Conservation (phyloP, 2,888 invertebrate species). For the Odontomyia ornata region DNA sequence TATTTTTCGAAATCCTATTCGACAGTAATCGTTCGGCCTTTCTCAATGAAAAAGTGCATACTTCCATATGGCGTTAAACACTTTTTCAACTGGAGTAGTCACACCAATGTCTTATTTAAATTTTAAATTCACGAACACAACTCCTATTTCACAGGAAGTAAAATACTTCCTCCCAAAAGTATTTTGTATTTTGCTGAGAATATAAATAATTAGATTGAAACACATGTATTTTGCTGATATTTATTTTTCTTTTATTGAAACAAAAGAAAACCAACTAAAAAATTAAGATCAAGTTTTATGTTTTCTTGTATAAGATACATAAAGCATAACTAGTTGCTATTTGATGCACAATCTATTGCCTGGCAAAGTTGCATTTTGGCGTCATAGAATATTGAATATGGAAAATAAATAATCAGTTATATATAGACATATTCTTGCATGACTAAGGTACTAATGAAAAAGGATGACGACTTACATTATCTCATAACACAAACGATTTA, state of each 20-base stretch:
- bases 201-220: too few relatives aligned
- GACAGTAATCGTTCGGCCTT: too few relatives aligned
- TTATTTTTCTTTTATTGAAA: slow-evolving; percentile 35
- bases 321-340: slow-evolving; percentile 37
- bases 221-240: background rate
- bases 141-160: too few relatives aligned
- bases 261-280: slow-evolving; percentile 14
- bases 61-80: too few relatives aligned
- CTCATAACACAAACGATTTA: slow-evolving; percentile 11
- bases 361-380: slow-evolving; percentile 32
- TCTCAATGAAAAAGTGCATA: too few relatives aligned
- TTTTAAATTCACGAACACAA: too few relatives aligned
- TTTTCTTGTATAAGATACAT: slow-evolving; percentile 17
- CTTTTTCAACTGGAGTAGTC: too few relatives aligned
- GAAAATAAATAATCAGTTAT: slow-evolving; percentile 39
- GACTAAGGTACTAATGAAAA: slow-evolving; percentile 31
- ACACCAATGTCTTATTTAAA: too few relatives aligned
- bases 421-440: slow-evolving; percentile 6
- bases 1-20: too few relatives aligned
- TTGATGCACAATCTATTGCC: slow-evolving; percentile 23
- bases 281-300: slow-evolving; percentile 22
- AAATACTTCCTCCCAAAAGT: too few relatives aligned
- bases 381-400: slow-evolving; percentile 28
- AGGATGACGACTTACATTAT: slow-evolving; percentile 31
- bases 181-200: too few relatives aligned